These are phyloP conservation scores for Dasysyrphus albostriatus DNA, from an alignment of 2,888 invertebrate species.

Conservation along the genomic window DNA sequence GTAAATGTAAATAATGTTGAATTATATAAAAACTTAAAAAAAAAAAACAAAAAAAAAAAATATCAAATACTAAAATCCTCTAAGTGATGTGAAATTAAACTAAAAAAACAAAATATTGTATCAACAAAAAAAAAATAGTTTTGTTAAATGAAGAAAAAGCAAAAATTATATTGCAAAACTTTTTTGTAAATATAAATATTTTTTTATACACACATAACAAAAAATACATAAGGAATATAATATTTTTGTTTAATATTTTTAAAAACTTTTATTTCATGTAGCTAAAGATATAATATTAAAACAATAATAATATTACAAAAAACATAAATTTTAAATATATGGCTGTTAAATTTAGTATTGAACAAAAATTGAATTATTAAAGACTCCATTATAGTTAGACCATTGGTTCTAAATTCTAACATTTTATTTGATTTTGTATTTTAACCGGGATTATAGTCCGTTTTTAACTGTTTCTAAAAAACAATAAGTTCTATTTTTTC, in stretches of 20 bases:
- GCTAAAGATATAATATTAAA: background rate
- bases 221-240: background rate
- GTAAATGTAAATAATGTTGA: conserved; percentile 69
- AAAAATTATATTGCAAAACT: conserved; percentile 57
- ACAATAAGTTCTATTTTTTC: too few relatives aligned
- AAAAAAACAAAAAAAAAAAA: conserved; percentile 15
- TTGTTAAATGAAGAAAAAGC: conserved; percentile 52
- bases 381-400: too few relatives aligned
- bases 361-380: conserved; percentile 42
- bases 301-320: background rate
- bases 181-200: conserved; percentile 63
- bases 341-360: conserved; percentile 62
- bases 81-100: conserved; percentile 60
- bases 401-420: background rate
- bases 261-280: background rate
- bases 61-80: conserved; percentile 46
- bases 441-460: too few relatives aligned
- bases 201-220: conserved; percentile 51
- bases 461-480: too few relatives aligned
- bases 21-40: conserved; percentile 46
- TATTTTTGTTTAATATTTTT: conserved; percentile 48
- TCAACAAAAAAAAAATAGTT: conserved; percentile 36
- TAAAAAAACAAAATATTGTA: conserved; percentile 47
- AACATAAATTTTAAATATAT: conserved; percentile 44
- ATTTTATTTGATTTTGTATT: background rate